Evolutionary conservation across 2,113 vertebrate species (phyloP), one percentile per base, ranked within the genome.

Genomic region (Rhynchopsitta pachyrhyncha): DNA sequence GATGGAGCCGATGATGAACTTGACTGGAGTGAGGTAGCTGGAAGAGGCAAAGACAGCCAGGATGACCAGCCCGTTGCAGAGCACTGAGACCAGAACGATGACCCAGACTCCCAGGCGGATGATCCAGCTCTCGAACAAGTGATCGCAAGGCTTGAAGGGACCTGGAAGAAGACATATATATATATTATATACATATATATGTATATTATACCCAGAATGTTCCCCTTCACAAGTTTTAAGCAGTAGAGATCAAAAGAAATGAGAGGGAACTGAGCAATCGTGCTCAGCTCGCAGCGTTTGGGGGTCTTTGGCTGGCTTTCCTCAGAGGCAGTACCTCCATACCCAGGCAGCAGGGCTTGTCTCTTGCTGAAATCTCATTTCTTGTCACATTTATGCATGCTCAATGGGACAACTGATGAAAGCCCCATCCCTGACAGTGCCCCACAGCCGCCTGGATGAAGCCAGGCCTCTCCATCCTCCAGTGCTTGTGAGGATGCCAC

Each of bases 131-230:
- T 99, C 99, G 78, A 99, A 97, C 77, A 99, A 98, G 44, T 99
- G 98, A 84, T 99, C 98, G 5, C 99, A 99, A 33, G 99, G 99
- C 96, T 99, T 99, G 98, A 99, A 99, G 47, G 99, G 99, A 97
- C 99, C 99, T 99, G 98, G 29, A 84, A 96, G 86, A 90, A 77
- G 93, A 59, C 47, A 4, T 49, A 49, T 49, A 24, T 47, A 49
- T 24, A 12, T 24, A 49, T 24, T 24, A 47, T 49, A 49, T 23
- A 23, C 23, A 24, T 49, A 49, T 49, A 49, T 49, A 49, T 49
- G 4, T 49, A 4, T 49, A 13, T 49, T 64, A 97, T 46, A 24
- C 7, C 23, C 35, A 12, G 42, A 46, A 49, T 55, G 9, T 7
- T 11, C 20, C 4, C 1, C 27, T 41, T 42, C 4, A 22, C 28